Conservation (phyloP, 2,797 vertebrate species). For the Hippocampus kuda region DNA sequence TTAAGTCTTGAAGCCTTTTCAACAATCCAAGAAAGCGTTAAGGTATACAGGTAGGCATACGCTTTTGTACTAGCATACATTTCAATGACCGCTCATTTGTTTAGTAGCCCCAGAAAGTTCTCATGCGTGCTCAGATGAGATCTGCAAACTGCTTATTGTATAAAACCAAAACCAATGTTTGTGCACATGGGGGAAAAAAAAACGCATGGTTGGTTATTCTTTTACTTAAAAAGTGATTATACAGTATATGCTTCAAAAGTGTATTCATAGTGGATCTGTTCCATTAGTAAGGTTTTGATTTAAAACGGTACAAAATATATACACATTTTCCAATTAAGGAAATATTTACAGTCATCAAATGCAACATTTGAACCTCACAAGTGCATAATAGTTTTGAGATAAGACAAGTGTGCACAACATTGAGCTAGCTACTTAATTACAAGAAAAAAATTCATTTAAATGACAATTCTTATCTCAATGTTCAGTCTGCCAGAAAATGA, state of each 20-base stretch:
- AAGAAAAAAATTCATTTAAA: background rate
- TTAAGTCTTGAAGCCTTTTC: no score
- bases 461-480: background rate
- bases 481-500: slow-evolving; percentile 1
- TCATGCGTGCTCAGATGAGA: no score
- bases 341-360: slow-evolving; percentile 61
- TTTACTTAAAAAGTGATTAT: slow-evolving; percentile 4
- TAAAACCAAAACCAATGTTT: background rate
- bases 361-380: slow-evolving; percentile 40
- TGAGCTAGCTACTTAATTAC: background rate
- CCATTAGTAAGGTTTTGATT: slow-evolving; percentile 36
- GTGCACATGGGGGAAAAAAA: background rate
- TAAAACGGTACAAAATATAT: slow-evolving; percentile 68
- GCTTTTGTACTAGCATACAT: no score
- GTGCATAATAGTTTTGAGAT: slow-evolving; percentile 3
- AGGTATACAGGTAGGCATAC: no score
- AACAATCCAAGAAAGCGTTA: no score
- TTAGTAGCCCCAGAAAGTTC: no score
- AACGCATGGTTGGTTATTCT: background rate
- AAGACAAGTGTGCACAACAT: no score
- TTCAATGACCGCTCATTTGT: no score
- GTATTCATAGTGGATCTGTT: slow-evolving; percentile 18
- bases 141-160: no score
- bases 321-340: slow-evolving; percentile 64
- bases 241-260: slow-evolving; percentile 16